These are phyloP conservation scores for Gymnoscopelus braueri DNA, from an alignment of 2,797 vertebrate species.

Conservation along the genomic window DNA sequence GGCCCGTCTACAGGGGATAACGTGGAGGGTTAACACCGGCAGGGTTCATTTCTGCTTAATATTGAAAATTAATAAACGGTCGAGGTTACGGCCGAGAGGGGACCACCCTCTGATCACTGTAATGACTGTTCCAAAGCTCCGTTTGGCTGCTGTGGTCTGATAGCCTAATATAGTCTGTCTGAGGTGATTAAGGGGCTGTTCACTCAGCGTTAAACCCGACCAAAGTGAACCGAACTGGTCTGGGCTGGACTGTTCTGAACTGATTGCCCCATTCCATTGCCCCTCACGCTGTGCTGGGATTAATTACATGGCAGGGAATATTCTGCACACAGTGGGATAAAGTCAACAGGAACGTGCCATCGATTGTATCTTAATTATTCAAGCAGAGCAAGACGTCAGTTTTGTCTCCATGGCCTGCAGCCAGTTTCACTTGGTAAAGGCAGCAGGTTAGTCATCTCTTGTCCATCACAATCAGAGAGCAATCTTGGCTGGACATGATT, in stretches of 20 bases:
- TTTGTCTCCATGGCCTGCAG: too few relatives aligned
- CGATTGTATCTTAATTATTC: slow-evolving; percentile 40
- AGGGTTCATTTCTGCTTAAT: slow-evolving; percentile 46
- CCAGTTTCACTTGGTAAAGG: too few relatives aligned
- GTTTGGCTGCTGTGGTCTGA: slow-evolving; percentile 57
- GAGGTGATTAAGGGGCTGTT: slow-evolving; percentile 48
- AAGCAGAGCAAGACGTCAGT: slow-evolving; percentile 16
- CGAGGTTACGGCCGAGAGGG: slow-evolving; percentile 35
- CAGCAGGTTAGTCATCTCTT: too few relatives aligned
- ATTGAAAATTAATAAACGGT: slow-evolving; percentile 50
- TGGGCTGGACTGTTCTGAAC: slow-evolving; percentile 35
- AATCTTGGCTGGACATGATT: too few relatives aligned
- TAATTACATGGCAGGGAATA: slow-evolving; percentile 24
- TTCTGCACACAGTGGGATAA: slow-evolving; percentile 27
- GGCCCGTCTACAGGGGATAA: too few relatives aligned
- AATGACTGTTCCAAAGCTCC: slow-evolving; percentile 49
- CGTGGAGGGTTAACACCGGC: slow-evolving; percentile 51
- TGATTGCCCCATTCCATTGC: slow-evolving; percentile 40
- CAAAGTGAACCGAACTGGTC: slow-evolving; percentile 48
- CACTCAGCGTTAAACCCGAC: slow-evolving; percentile 41
- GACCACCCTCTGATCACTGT: slow-evolving; percentile 41
- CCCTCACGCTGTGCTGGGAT: slow-evolving; percentile 21
- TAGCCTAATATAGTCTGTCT: slow-evolving; percentile 61
- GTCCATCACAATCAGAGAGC: too few relatives aligned
- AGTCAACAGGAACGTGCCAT: neutral